Conservation (phyloP, 2,113 vertebrate genomes). For the Hylia prasina region DNA sequence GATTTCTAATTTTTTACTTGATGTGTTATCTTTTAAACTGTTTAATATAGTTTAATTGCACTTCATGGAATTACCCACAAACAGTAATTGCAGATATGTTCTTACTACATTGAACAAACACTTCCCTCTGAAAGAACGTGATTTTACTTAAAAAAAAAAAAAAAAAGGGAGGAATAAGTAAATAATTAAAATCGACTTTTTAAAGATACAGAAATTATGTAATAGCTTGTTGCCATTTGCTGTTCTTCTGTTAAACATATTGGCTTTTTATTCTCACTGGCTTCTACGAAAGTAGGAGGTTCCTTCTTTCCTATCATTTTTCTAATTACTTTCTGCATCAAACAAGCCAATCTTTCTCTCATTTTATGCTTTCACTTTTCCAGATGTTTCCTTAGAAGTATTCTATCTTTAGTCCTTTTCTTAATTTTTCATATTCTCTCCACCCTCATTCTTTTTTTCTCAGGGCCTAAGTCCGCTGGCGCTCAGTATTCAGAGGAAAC, state of each 20-base stretch:
- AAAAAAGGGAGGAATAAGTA: neutral
- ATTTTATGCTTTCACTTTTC: neutral
- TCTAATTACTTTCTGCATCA: neutral
- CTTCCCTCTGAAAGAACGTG: neutral
- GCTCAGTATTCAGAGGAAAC: neutral
- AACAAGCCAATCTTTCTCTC: neutral
- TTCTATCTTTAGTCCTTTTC: neutral
- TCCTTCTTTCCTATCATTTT: neutral
- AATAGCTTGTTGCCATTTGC: neutral
- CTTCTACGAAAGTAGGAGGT: neutral
- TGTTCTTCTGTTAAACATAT: neutral
- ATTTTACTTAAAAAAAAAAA: neutral
- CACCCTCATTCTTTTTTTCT: neutral
- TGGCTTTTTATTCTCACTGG: neutral
- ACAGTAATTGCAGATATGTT: conserved; percentile 42
- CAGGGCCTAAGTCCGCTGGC: neutral
- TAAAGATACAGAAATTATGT: neutral
- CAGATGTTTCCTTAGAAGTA: neutral
- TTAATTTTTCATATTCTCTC: neutral
- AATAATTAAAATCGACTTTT: neutral
- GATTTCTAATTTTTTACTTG: conserved; percentile 46
- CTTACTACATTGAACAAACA: neutral
- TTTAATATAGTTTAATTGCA: conserved; percentile 52
- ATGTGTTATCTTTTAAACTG: conserved; percentile 38
- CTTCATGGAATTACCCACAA: conserved; percentile 6